Evolutionary conservation across 2,888 invertebrate genomes (phyloP), one percentile per base, ranked within the genome.

Genomic region (Latheticus oryzae): DNA sequence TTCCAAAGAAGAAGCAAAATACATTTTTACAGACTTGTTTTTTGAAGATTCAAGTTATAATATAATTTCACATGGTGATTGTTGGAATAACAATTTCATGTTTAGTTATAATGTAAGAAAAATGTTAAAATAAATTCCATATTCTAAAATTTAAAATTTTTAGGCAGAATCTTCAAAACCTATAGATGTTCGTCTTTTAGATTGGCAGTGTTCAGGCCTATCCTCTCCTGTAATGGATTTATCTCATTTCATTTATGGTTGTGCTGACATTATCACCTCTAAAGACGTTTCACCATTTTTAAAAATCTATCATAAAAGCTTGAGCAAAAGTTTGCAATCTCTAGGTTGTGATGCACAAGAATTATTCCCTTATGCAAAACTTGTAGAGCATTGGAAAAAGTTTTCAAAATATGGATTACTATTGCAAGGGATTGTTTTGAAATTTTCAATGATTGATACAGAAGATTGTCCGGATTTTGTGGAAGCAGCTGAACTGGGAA

Each of bases 151-250:
- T 12, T 37, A 4, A 30, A 30, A 1, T 21, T 47, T 47, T 12
- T 15, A 33, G 21, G 35, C 23, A 33, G 11, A 33, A 5, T 16
- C 3, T 1, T 4, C 9, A 9, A 35, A 32, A 8, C 65, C 66
- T 32, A 57, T 38, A 5, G 52, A 63, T 33, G 52, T 68, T 2
- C 55, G 56, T 9, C 32, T 73, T 1, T 8, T 73, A 5, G 73
- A 73, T 26, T 72, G 70, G 60, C 73, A 73, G 54, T 17, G 69
- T 13, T 59, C 64, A 5, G 54, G 62, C n/a, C 15, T 62, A 1
- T 50, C 38, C 7, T 64, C 67, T 12, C 71, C 72, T 0, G 69
- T 64, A 2, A 45, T 68, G 16, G 77, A 77, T 52, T 30, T 77
- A 24, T 51, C 68, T 2, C 69, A 72, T 24, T 62, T 72, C 48